phyloP scores from a whole-genome alignment of 2,888 invertebrate genomes.

The Ectemnius cavifrons region DNA sequence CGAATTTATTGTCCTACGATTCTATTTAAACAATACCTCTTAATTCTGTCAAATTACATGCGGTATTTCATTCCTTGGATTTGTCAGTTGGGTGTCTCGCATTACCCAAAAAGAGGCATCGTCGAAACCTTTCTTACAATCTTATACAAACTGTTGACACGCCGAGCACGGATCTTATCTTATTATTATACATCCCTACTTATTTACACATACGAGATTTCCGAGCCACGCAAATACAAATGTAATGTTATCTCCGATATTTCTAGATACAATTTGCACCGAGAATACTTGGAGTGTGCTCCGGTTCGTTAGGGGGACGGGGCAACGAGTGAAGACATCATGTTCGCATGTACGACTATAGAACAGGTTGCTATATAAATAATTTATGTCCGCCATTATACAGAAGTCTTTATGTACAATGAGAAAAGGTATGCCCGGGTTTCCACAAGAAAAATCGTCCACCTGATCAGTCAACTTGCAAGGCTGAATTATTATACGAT shows the following conservation, averaged over 20 bases:
- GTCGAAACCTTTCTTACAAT: too few species aligned
- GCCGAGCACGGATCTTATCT: background rate
- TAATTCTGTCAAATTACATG: too few species aligned
- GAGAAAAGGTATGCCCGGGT: background rate
- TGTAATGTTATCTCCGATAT: background rate
- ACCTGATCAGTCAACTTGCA: background rate
- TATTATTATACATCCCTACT: background rate
- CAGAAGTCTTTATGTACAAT: background rate
- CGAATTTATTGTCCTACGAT: background rate
- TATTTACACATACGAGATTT: background rate
- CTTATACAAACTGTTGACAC: too few species aligned
- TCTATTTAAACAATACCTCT: too few species aligned
- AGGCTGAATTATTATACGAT: background rate
- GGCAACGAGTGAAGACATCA: background rate
- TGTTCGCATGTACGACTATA: background rate
- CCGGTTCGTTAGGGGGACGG: too few species aligned
- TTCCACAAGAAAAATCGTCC: background rate
- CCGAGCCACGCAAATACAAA: background rate
- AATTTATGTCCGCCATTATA: background rate
- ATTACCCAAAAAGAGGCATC: too few species aligned
- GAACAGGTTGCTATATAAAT: conserved; percentile 4
- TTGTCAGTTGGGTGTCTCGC: too few species aligned
- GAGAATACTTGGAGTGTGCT: too few species aligned
- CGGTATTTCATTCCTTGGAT: too few species aligned
- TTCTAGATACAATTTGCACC: too few species aligned